Percentiles rank a stretch among this genome's conserved stretches.
phyloP scores from a whole-genome alignment of 2,113 vertebrate species.

The Mesocricetus auratus region DNA sequence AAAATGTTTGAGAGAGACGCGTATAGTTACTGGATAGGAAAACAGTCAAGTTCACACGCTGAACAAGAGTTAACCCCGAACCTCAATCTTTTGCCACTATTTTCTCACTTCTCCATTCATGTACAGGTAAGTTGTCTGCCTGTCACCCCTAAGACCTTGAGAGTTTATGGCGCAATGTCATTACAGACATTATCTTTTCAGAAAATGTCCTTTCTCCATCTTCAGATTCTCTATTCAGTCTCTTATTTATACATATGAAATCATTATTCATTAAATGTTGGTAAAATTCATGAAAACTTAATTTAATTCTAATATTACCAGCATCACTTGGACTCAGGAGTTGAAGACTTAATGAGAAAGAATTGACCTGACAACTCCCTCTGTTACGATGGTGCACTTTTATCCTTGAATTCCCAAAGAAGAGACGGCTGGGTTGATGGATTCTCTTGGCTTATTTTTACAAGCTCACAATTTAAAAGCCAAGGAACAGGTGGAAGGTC shows the following conservation, averaged over 20 bases:
- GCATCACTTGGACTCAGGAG: neutral
- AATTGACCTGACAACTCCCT: neutral
- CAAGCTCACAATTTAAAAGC: slow-evolving; percentile 31
- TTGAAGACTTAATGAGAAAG: neutral
- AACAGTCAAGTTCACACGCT: neutral
- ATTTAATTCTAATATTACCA: neutral
- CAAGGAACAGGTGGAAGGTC: slow-evolving; percentile 6
- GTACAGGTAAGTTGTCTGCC: neutral
- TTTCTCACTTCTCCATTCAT: neutral
- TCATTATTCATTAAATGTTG: neutral
- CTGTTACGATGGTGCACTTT: neutral
- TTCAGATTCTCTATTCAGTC: neutral
- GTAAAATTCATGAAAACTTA: neutral
- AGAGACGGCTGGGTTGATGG: neutral
- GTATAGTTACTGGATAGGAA: neutral
- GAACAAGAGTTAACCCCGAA: neutral
- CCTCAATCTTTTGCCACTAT: accelerated
- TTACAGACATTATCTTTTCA: neutral
- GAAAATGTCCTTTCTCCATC: neutral
- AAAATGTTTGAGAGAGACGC: neutral
- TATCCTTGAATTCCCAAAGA: slow-evolving; percentile 13
- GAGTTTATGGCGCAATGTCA: neutral
- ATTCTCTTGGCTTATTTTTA: slow-evolving; percentile 47
- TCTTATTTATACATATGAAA: neutral
- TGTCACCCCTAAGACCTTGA: neutral